phyloP scores from a whole-genome alignment of 2,113 vertebrate species.

The Vulpes ferrilata region DNA sequence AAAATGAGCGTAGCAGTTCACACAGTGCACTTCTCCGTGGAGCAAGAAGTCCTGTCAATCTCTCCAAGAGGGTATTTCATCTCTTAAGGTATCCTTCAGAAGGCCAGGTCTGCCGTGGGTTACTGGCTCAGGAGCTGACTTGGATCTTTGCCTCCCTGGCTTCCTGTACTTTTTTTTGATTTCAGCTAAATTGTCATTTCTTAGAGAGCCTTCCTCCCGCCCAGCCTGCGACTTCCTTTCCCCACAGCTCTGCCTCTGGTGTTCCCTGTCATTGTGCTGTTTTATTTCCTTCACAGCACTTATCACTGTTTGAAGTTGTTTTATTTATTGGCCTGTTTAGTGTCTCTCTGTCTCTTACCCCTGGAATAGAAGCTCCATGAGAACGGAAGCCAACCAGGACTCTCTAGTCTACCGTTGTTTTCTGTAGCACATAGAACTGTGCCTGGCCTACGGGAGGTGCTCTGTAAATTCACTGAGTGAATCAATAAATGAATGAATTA shows the following conservation, averaged over 20 bases:
- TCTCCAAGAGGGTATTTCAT: not conserved
- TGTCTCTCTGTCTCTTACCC: not conserved
- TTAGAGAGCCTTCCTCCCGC: not conserved
- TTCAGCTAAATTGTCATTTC: conserved; percentile 11
- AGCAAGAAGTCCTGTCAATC: not conserved
- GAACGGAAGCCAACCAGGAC: not conserved
- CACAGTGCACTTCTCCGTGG: not conserved
- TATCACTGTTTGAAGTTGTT: not conserved
- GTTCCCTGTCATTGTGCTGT: not conserved
- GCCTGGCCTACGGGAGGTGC: not conserved
- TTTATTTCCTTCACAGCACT: conserved; percentile 25
- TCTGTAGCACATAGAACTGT: not conserved
- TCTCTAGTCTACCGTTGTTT: not conserved
- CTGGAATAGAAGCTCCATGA: not conserved
- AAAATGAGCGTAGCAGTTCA: conserved; percentile 10
- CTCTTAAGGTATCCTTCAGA: not conserved
- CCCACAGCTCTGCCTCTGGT: not conserved
- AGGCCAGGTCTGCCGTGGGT: not conserved
- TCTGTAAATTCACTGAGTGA: not conserved
- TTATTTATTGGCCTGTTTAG: not conserved
- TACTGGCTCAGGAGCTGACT: not conserved
- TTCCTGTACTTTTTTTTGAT: not conserved
- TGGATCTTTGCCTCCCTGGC: not conserved
- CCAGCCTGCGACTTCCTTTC: not conserved
- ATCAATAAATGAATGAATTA: not conserved